A percentile compares a stretch with the other conserved stretches of the same genome.
Evolutionary conservation across 2,888 invertebrate species (phyloP).

Genomic region (Aleiodes testaceus): DNA sequence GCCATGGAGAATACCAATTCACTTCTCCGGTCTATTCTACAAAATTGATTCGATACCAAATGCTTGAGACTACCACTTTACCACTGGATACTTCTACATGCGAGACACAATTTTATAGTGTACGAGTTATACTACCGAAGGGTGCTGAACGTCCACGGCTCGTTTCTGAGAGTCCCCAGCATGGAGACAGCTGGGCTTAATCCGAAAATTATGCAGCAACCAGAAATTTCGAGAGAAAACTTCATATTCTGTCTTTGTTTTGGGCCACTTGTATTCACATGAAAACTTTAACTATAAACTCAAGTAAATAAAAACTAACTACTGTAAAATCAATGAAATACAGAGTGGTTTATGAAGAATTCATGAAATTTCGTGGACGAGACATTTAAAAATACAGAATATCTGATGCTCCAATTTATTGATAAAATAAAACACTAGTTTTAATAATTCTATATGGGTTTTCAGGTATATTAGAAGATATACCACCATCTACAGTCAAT

Average conservation of each 20-base stretch:
- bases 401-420: no score
- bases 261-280: not conserved
- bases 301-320: slow-evolving; percentile 4
- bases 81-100: not conserved
- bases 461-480: slow-evolving; percentile 44
- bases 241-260: not conserved
- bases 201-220: slow-evolving; percentile 35
- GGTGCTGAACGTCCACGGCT: slow-evolving; percentile 24
- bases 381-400: no score
- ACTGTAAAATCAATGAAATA: not conserved
- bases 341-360: no score
- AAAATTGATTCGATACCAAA: slow-evolving; percentile 25
- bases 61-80: slow-evolving; percentile 3
- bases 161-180: not conserved
- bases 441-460: not conserved
- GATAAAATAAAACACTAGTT: not conserved
- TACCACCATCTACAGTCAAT: slow-evolving; percentile 47
- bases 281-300: not conserved
- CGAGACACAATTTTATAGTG: slow-evolving; percentile 7
- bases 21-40: not conserved
- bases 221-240: slow-evolving; percentile 1
- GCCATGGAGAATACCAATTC: slow-evolving; percentile 15
- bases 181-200: slow-evolving; percentile 32
- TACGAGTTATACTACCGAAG: not conserved
- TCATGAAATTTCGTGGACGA: no score